Base-by-base conservation (phyloP, 64 coral and sea anemone genomes). In the Pocillopora verrucosa region DNA sequence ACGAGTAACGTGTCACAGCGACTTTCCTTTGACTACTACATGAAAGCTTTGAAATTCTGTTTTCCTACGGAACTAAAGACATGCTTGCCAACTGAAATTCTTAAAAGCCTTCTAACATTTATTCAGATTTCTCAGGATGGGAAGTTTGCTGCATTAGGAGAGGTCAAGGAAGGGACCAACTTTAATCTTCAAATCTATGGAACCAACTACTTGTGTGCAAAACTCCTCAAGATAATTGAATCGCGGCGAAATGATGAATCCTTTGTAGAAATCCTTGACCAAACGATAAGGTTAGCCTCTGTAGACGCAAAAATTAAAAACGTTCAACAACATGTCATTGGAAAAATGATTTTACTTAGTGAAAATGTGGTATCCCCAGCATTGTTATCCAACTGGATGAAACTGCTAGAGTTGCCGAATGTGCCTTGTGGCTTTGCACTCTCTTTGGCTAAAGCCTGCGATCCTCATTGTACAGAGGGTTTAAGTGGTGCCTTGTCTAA, bases 11-110 rank as follows among this genome's bases (percentile, higher is more conserved):
- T 68, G 60, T 15, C 60, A 35, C 65, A 83, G 63, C 15, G 35
- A 67, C 19, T 83, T 67, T 14, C 80, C 7, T 83, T 83, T 67
- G 34, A 83, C 11, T 83, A 83, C 26, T 83, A 41, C 62, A 62
- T 37, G 35, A 67, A 3, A 15, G 80, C 61, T 36, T 45, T 83
- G 17, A 83, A 83, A 22, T 83, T 83, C 35, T 83, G 80, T 36
- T 68, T 83, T 16, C 80, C 80, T 22, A 22, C 16, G 10, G 60
- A 37, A 7, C 61, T 62, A 51, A 45, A 63, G 30, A 16, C 22
- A 22, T 68, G 80, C 62, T 36, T 45, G 5, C 37, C 80, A n/a
- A 83, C 35, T 41, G 34, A 5, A 45, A 36, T 51, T 36, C 34
- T 83, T 83, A 67, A 34, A 34, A 36, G 37, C 14, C 16, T 83